These are phyloP conservation scores for Charadrius vociferus DNA, from an alignment of 2,113 vertebrate genomes.

Conservation along the genomic window DNA sequence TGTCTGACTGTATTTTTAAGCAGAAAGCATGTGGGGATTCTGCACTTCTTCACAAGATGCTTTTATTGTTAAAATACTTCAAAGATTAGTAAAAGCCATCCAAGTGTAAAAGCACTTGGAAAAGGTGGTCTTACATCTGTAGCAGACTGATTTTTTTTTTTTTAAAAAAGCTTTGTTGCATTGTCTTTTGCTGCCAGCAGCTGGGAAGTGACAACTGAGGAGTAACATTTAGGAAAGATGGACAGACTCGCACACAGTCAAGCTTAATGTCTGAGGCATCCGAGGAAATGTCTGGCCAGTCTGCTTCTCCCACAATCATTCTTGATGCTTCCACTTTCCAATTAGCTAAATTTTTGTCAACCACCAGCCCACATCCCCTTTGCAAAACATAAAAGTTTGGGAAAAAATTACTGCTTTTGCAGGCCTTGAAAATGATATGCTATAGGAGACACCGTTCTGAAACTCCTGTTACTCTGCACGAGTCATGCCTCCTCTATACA, in stretches of 20 bases:
- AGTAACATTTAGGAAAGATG: not conserved
- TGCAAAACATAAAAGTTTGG: not conserved
- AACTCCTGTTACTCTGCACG: not conserved
- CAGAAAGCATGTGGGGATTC: not conserved
- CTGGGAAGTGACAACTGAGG: not conserved
- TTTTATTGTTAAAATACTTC: not conserved
- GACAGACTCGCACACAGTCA: not conserved
- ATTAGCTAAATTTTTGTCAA: not conserved
- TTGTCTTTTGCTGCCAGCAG: not conserved
- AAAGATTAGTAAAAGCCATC: not conserved
- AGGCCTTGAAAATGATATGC: not conserved
- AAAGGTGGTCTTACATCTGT: not conserved
- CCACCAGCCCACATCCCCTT: not conserved
- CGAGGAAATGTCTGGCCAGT: not conserved
- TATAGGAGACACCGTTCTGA: not conserved
- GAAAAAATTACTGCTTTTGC: not conserved
- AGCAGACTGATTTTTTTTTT: not conserved
- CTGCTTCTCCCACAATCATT: not conserved
- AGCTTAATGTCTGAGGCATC: not conserved
- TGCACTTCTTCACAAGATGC: not conserved
- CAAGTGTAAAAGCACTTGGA: not conserved
- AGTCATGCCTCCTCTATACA: not conserved
- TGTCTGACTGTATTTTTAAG: not conserved
- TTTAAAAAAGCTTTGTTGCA: not conserved
- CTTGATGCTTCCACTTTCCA: not conserved